Percentiles rank a stretch among this genome's conserved stretches.
Evolutionary conservation across 1,140 invertebrate genomes (phyloP).

Genomic region (Metaphire vulgaris): DNA sequence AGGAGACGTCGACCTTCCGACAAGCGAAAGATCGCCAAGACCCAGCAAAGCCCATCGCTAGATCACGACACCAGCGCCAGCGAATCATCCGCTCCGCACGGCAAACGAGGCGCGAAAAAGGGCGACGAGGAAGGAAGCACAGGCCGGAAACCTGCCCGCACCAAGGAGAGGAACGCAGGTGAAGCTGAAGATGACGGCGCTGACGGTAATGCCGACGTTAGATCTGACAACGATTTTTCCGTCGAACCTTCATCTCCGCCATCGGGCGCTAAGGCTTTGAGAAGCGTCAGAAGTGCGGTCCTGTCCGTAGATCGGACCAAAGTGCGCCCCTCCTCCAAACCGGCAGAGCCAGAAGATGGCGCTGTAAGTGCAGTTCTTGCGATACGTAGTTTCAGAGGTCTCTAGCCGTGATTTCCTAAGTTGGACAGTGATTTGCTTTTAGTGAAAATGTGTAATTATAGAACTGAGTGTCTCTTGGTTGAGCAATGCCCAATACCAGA

Average conservation of each 20-base stretch:
- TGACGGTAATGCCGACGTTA: background rate
- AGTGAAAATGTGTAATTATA: too few species aligned
- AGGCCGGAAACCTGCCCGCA: background rate
- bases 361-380: background rate
- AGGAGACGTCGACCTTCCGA: background rate
- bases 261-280: background rate
- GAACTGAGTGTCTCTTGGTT: too few species aligned
- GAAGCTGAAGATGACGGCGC: background rate
- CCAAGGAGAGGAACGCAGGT: background rate
- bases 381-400: background rate
- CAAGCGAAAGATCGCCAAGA: background rate
- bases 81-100: background rate
- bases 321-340: background rate
- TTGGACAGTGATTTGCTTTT: too few species aligned
- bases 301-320: conserved; percentile 4
- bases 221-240: conserved; percentile 2
- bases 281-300: conserved; percentile 6
- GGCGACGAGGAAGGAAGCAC: background rate
- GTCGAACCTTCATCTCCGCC: background rate
- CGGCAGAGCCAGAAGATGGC: background rate
- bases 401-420: too few species aligned
- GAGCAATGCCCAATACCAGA: too few species aligned
- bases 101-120: background rate
- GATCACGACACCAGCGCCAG: background rate
- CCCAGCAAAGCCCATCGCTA: background rate